These are phyloP conservation scores for Toxonevra muliebris DNA, from an alignment of 2,888 invertebrate species.

Conservation along the genomic window DNA sequence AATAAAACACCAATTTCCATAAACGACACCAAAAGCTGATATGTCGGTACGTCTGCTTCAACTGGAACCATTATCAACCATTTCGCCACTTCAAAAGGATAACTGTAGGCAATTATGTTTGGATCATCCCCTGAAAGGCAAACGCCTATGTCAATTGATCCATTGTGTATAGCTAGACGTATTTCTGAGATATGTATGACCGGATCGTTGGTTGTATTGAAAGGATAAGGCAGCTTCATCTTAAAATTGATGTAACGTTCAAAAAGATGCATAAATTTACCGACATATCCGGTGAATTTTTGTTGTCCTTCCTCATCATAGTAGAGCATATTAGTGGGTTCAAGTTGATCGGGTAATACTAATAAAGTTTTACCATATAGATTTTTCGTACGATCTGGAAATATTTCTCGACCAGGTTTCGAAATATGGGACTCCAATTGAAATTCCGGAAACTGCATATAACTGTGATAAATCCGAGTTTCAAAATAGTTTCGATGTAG, in stretches of 20 bases:
- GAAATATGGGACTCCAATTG: slow-evolving; percentile 9
- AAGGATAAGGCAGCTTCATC: slow-evolving; percentile 13
- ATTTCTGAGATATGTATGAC: slow-evolving; percentile 18
- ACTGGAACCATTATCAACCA: slow-evolving; percentile 19
- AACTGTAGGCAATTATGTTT: neutral
- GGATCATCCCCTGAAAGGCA: slow-evolving; percentile 7
- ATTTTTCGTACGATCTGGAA: slow-evolving; percentile 16
- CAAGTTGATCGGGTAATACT: slow-evolving; percentile 21
- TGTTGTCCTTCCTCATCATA: neutral
- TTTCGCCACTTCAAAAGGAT: slow-evolving; percentile 13
- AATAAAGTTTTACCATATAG: neutral
- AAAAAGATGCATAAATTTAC: slow-evolving; percentile 19
- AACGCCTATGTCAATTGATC: slow-evolving; percentile 20
- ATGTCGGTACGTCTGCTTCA: neutral
- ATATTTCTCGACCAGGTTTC: neutral
- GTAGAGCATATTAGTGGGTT: slow-evolving; percentile 17
- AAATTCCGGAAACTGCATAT: slow-evolving; percentile 23
- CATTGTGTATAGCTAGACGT: slow-evolving; percentile 12
- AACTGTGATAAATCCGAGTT: slow-evolving; percentile 23
- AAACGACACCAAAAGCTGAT: slow-evolving; percentile 8
- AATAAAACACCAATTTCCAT: neutral
- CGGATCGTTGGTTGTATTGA: slow-evolving; percentile 18
- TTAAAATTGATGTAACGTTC: slow-evolving; percentile 8
- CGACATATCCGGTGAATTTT: slow-evolving; percentile 17
- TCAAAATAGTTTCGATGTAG: slow-evolving; percentile 13